Conservation (phyloP, 2,888 invertebrate genomes). For the Apodemia duryi region DNA sequence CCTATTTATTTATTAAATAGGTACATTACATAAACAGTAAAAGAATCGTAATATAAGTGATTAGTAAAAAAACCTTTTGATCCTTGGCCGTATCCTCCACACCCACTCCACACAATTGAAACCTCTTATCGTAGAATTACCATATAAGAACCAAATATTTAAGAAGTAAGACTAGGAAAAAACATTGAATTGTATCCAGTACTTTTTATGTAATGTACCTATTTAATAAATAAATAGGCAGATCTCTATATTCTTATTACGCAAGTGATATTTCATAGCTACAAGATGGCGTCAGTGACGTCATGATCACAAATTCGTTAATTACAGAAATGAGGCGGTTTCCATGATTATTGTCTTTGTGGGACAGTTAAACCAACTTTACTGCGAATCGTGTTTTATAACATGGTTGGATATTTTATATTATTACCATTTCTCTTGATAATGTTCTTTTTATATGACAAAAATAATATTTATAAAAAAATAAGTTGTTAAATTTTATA, state of each 20-base stretch:
- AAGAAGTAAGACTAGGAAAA: no score
- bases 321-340: not conserved
- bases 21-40: not conserved
- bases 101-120: no score
- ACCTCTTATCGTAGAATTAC: no score
- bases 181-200: no score
- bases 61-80: no score
- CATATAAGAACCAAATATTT: no score
- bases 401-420: not conserved
- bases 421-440: not conserved
- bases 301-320: not conserved
- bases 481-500: no score
- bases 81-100: no score
- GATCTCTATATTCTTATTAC: not conserved
- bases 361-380: not conserved
- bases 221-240: not conserved
- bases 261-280: not conserved
- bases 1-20: no score
- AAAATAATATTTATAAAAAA: no score
- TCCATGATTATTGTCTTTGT: conserved; percentile 2
- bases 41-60: no score
- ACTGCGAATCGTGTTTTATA: not conserved
- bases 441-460: not conserved
- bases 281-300: conserved; percentile 1
- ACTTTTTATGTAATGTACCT: not conserved